Base-by-base conservation (phyloP, 2,113 vertebrate species). In the Chionis minor region DNA sequence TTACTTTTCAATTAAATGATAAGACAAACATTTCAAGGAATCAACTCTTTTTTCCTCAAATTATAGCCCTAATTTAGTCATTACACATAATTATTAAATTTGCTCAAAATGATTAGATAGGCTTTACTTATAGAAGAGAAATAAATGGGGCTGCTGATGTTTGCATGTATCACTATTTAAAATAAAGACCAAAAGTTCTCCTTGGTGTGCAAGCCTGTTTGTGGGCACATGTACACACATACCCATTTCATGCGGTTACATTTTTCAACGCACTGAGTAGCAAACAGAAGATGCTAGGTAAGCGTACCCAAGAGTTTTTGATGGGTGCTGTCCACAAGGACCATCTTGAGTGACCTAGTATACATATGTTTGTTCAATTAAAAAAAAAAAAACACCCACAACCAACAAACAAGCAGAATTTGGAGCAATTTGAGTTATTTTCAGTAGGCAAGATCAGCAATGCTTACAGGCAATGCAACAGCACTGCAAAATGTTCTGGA, bases 61-160 rank as follows among this genome's bases (percentile, higher is more conserved):
- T 97, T 97, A 97, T 63, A 96, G 90, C 79, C 95, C 89, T 98
- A 98, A 98, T 98, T 97, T 92, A 92, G 90, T 98, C 97, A 98
- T 98, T 98, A 98, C 81, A 97, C 88, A 94, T 89, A 96, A 98
- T 98, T 98, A 98, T 96, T 97, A 98, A 97, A 96, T 96, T 96
- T 95, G 86, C 88, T 97, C 79, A 92, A 95, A 97, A 92, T 96
- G 30, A 98, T 98, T 97, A 97, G 97, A 97, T 97, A 97, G 94
- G 95, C 92, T 96, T 96, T 94, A 94, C 95, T 97, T 97, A 92
- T 79, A 97, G 97, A 90, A 96, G 87, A 96, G 84, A 94, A 95
- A 97, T 92, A 97, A 97, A 95, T 79, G 92, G 51, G 74, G 38
- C 81, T 94, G 65, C 65, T 75, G 78, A 45, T 47, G 28, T 84